Percentiles rank a stretch among this genome's conserved stretches.
These are phyloP conservation scores for Pipa parva DNA, from an alignment of 2,113 vertebrate species.

Conservation along the genomic window DNA sequence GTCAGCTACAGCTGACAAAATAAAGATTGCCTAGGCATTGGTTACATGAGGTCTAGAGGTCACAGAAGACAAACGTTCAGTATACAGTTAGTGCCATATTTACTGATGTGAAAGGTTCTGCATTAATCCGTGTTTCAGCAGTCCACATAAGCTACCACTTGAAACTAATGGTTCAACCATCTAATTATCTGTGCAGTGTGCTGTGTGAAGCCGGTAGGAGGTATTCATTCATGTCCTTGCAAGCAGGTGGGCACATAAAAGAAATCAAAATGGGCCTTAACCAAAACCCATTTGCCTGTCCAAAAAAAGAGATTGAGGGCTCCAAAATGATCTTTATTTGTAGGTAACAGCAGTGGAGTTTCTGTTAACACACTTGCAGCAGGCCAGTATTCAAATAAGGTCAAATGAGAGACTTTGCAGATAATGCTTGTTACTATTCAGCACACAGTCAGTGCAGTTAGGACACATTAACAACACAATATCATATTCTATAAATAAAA, in stretches of 20 bases:
- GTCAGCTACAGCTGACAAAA: constrained; percentile 35
- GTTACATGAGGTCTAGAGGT: constrained; percentile 36
- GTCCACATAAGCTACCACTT: constrained; percentile 34
- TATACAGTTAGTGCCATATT: constrained; percentile 33
- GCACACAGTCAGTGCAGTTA: background rate
- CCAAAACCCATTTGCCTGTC: constrained; percentile 38
- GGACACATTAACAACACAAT: too few species aligned
- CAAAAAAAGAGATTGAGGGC: constrained; percentile 31
- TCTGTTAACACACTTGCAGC: too few species aligned
- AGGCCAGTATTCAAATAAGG: too few species aligned
- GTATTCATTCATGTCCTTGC: constrained; percentile 18
- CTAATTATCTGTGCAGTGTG: constrained; percentile 28
- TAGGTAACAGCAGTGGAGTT: background rate
- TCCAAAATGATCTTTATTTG: constrained; percentile 22
- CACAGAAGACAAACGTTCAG: constrained; percentile 19
- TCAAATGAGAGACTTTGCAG: too few species aligned
- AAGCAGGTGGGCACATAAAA: constrained; percentile 40
- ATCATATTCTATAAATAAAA: too few species aligned
- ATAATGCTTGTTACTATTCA: background rate
- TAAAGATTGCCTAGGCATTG: constrained; percentile 31
- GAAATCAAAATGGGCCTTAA: constrained; percentile 27
- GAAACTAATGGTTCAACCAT: constrained; percentile 30
- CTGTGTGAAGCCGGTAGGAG: constrained; percentile 23
- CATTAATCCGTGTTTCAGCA: constrained; percentile 18
- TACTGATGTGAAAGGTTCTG: constrained; percentile 6